Conservation (phyloP, 1,140 invertebrate genomes). For the Druon quercuslanigerum region DNA sequence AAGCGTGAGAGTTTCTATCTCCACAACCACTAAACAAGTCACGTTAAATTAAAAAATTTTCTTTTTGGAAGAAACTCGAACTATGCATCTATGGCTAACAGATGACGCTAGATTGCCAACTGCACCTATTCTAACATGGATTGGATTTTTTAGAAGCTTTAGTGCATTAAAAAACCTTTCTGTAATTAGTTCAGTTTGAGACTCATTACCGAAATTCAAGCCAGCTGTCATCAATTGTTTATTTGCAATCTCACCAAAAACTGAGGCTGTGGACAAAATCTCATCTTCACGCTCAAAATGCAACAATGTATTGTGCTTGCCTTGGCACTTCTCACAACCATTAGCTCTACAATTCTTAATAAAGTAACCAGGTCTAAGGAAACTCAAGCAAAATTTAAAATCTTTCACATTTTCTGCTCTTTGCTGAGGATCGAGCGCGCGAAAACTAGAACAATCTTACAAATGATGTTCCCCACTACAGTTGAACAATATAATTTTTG, state of each 20-base stretch:
- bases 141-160: background rate
- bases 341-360: background rate
- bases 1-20: background rate
- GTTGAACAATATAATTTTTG: background rate
- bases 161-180: conserved; percentile 7
- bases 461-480: no score
- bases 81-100: background rate
- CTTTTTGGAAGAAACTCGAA: background rate
- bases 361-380: background rate
- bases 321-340: no score
- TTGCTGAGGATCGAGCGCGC: no score
- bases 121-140: conserved; percentile 4
- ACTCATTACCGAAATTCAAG: conserved; percentile 10
- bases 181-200: conserved; percentile 24
- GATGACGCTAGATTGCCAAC: background rate
- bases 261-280: no score
- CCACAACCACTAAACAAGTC: conserved; percentile 6
- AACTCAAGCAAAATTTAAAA: background rate
- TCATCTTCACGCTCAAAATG: background rate
- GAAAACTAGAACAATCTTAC: no score
- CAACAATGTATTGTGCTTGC: conserved; percentile 2
- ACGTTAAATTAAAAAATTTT: background rate
- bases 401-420: no score
- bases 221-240: background rate
- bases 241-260: no score